Conservation (phyloP, 1,140 invertebrate genomes). For the Meloidogyne floridensis region DNA sequence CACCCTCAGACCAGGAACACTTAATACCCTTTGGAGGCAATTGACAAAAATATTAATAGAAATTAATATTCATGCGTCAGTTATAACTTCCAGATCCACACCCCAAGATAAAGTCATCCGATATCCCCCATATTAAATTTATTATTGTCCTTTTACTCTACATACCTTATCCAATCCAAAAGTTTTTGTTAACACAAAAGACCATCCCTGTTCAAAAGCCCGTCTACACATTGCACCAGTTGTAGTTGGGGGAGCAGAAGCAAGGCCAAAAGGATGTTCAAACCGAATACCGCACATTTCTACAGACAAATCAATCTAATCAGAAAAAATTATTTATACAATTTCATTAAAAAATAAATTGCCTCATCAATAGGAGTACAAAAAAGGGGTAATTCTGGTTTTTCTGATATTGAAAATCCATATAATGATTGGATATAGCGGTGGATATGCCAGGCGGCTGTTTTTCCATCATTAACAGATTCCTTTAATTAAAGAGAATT, state of each 20-base stretch:
- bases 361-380: constrained; percentile 81
- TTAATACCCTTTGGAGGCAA: too few relatives aligned
- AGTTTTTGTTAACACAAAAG: constrained; percentile 92
- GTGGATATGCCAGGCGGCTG: constrained; percentile 90
- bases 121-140: too few relatives aligned
- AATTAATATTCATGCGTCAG: too few relatives aligned
- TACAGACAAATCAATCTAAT: constrained; percentile 81
- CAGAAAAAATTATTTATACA: constrained; percentile 23
- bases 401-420: constrained; percentile 72
- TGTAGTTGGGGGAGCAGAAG: constrained; percentile 93
- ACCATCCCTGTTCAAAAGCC: constrained; percentile 93
- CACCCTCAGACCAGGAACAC: too few relatives aligned
- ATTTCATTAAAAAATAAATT: constrained; percentile 12
- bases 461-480: constrained; percentile 96
- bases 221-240: constrained; percentile 84
- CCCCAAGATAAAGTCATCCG: too few relatives aligned
- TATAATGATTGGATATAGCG: constrained; percentile 78
- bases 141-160: too few relatives aligned
- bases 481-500: constrained; percentile 72
- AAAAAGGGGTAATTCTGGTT: constrained; percentile 83
- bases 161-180: constrained; percentile 86
- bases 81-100: too few relatives aligned
- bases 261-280: constrained; percentile 93
- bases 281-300: constrained; percentile 90
- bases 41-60: too few relatives aligned